A percentile compares a stretch with the other conserved stretches of the same genome.
phyloP scores from a whole-genome alignment of 1,140 invertebrate species.

The Hycleus cichorii region DNA sequence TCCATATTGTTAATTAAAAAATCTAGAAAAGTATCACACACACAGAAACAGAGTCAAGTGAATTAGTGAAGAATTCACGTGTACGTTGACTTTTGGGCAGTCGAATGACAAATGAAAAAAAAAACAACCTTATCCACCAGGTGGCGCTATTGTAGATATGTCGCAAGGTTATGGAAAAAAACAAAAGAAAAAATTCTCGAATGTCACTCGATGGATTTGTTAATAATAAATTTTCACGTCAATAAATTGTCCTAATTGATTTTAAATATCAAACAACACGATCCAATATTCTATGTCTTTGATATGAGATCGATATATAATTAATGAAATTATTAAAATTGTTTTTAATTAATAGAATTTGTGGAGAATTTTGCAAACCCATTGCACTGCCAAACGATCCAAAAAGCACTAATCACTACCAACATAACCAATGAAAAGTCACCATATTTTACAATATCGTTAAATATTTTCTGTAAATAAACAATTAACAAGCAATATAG shows the following conservation, averaged over 20 bases:
- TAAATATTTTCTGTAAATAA: no score
- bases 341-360: slow-evolving; percentile 7
- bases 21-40: slow-evolving; percentile 19
- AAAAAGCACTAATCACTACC: slow-evolving; percentile 17
- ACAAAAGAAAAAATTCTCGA: no score
- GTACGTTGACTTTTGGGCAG: slow-evolving; percentile 14
- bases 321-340: slow-evolving; percentile 10
- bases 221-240: background rate
- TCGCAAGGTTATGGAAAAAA: no score
- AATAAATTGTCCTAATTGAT: background rate
- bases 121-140: slow-evolving; percentile 18
- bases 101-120: background rate
- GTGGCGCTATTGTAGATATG: slow-evolving; percentile 17
- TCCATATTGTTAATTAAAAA: slow-evolving; percentile 32
- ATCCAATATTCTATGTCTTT: slow-evolving; percentile 29
- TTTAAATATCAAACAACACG: slow-evolving; percentile 28
- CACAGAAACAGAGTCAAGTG: slow-evolving; percentile 14
- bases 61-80: slow-evolving; percentile 32
- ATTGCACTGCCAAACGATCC: slow-evolving; percentile 23
- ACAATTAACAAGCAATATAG: no score
- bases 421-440: background rate
- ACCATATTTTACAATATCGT: no score
- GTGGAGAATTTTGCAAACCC: slow-evolving; percentile 23
- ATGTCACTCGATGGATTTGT: slow-evolving; percentile 5
- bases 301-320: slow-evolving; percentile 21